phyloP scores from a whole-genome alignment of 2,113 vertebrate genomes.

The Grallaria varia region DNA sequence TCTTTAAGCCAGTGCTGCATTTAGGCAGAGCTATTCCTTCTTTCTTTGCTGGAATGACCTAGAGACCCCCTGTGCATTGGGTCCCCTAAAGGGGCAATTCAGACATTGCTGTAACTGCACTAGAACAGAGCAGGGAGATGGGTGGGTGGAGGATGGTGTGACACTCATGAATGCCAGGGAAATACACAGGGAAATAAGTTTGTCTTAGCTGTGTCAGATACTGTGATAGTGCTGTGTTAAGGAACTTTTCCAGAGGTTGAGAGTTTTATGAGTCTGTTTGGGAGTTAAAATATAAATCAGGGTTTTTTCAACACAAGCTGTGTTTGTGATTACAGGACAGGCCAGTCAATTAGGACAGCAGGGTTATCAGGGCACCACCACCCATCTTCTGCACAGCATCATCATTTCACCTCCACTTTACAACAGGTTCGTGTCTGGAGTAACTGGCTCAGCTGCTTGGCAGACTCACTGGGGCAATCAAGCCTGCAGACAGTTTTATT shows the following conservation, averaged over 20 bases:
- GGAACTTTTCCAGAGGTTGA: background rate
- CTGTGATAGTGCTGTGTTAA: background rate
- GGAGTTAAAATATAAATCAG: background rate
- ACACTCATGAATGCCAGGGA: background rate
- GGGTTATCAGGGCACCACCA: background rate
- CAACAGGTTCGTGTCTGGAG: background rate
- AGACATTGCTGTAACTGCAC: background rate
- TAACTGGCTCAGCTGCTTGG: constrained; percentile 17
- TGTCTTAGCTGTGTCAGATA: background rate
- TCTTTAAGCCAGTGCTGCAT: background rate
- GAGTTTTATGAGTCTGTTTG: background rate
- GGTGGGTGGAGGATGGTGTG: background rate
- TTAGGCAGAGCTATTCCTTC: background rate
- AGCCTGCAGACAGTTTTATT: background rate
- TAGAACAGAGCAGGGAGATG: background rate
- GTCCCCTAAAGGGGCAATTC: background rate
- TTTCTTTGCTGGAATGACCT: background rate
- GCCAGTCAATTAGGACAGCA: background rate
- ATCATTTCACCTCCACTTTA: background rate
- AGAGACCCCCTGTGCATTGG: background rate
- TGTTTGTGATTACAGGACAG: background rate
- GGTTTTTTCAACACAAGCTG: background rate
- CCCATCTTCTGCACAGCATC: background rate
- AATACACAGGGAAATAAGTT: background rate
- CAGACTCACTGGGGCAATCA: background rate